phyloP scores from a whole-genome alignment of 2,888 invertebrate genomes.

The Ametastegia equiseti region DNA sequence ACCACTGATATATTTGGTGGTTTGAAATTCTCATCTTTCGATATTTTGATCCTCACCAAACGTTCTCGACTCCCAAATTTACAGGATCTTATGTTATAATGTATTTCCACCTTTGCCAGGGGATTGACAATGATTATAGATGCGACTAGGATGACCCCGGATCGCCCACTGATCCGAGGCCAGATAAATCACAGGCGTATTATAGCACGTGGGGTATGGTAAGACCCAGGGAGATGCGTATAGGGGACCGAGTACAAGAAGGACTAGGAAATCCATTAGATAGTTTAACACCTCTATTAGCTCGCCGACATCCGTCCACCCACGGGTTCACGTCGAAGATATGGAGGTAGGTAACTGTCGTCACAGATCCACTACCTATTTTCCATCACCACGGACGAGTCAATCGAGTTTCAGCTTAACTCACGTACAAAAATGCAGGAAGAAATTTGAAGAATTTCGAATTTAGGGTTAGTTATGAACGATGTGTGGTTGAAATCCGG shows the following conservation, averaged over 20 bases:
- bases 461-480: not conserved
- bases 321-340: conserved; percentile 50
- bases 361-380: conserved; percentile 5
- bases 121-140: conserved; percentile 49
- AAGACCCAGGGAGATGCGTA: conserved; percentile 1
- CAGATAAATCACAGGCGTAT: conserved; percentile 56
- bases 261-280: conserved; percentile 56
- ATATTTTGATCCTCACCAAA: no score
- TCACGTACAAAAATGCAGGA: not conserved
- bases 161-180: conserved; percentile 54
- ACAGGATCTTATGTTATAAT: not conserved
- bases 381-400: conserved; percentile 11
- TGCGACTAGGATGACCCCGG: conserved; percentile 50
- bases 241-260: no score
- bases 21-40: no score
- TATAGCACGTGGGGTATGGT: not conserved
- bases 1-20: no score
- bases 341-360: conserved; percentile 22
- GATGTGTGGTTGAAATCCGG: not conserved
- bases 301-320: conserved; percentile 51
- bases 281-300: conserved; percentile 61
- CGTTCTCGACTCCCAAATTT: not conserved
- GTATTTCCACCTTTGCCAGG: not conserved
- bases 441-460: not conserved
- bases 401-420: not conserved